Percentiles rank a stretch among this genome's conserved stretches.
phyloP scores from a whole-genome alignment of 2,113 vertebrate genomes.

The Forbesichthys agassizii region DNA sequence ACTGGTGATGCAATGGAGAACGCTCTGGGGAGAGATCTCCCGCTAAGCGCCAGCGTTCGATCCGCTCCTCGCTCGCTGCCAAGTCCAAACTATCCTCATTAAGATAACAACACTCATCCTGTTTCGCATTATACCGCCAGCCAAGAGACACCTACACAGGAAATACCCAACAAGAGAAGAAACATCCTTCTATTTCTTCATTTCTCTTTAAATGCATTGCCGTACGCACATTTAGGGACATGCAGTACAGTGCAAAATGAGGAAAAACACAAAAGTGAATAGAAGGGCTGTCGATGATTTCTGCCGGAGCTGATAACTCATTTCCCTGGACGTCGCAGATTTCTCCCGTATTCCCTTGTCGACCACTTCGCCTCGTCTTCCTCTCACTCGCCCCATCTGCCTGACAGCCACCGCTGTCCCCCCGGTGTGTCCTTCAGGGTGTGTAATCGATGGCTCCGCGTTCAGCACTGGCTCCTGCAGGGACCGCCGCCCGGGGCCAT shows the following conservation, averaged over 20 bases:
- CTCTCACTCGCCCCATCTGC: slow-evolving; percentile 20
- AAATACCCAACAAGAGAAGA: slow-evolving; percentile 5
- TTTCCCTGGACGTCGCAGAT: slow-evolving; percentile 51
- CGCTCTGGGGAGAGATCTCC: slow-evolving; percentile 58
- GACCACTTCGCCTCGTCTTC: slow-evolving; percentile 7
- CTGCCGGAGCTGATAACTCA: slow-evolving; percentile 31
- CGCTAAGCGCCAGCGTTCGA: slow-evolving; percentile 61
- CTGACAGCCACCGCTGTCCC: slow-evolving; percentile 37
- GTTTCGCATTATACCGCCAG: slow-evolving; percentile 51
- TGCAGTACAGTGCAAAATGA: slow-evolving; percentile 22
- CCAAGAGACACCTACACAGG: slow-evolving; percentile 30
- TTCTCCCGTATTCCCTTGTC: slow-evolving; percentile 50
- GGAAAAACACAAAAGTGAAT: not conserved
- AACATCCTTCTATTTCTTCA: not conserved
- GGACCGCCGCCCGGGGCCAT: slow-evolving; percentile 55
- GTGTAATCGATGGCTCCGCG: slow-evolving; percentile 67
- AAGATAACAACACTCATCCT: slow-evolving; percentile 59
- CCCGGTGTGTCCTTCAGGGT: slow-evolving; percentile 64
- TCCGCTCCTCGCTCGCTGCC: slow-evolving; percentile 53
- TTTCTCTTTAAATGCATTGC: slow-evolving; percentile 19
- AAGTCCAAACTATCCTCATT: slow-evolving; percentile 69
- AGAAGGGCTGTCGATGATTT: slow-evolving; percentile 31
- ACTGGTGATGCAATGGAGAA: slow-evolving; percentile 58
- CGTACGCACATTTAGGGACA: slow-evolving; percentile 19
- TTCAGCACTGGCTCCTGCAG: slow-evolving; percentile 51